Evolutionary conservation across 2,888 invertebrate genomes (phyloP).

Genomic region (Ophioninae sp.): DNA sequence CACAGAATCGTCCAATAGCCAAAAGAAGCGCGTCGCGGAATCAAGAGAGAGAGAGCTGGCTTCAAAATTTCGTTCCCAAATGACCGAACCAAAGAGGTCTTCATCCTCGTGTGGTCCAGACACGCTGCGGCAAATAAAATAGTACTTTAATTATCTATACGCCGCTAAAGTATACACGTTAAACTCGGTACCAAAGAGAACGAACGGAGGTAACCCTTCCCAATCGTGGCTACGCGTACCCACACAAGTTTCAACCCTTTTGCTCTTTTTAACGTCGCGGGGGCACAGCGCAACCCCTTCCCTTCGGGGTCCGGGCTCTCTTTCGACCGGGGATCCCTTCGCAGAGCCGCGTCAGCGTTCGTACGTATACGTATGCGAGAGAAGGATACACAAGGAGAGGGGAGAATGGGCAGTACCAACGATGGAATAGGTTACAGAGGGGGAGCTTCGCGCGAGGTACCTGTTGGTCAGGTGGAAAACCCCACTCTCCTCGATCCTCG

Average conservation of each 20-base stretch:
- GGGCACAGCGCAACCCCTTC: slow-evolving; percentile 25
- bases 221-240: slow-evolving; percentile 26
- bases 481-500: slow-evolving; percentile 68
- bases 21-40: too few relatives aligned
- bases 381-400: slow-evolving; percentile 65
- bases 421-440: slow-evolving; percentile 73
- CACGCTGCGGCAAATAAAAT: slow-evolving; percentile 44
- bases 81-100: slow-evolving; percentile 16
- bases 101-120: slow-evolving; percentile 27
- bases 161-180: slow-evolving; percentile 19
- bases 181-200: slow-evolving; percentile 40
- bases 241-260: slow-evolving; percentile 21
- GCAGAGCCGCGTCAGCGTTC: slow-evolving; percentile 36
- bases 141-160: slow-evolving; percentile 41
- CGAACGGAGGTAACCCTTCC: slow-evolving; percentile 50
- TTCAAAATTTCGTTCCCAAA: slow-evolving; percentile 18
- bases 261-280: slow-evolving; percentile 21
- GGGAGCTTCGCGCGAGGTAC: slow-evolving; percentile 73
- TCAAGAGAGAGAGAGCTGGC: not conserved
- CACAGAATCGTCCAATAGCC: not conserved
- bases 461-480: slow-evolving; percentile 76
- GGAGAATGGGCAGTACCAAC: slow-evolving; percentile 75
- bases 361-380: slow-evolving; percentile 2
- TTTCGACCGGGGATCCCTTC: slow-evolving; percentile 37
- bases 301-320: slow-evolving; percentile 19